These are phyloP conservation scores for Amiota mariae DNA, from an alignment of 2,888 invertebrate genomes.

Conservation along the genomic window DNA sequence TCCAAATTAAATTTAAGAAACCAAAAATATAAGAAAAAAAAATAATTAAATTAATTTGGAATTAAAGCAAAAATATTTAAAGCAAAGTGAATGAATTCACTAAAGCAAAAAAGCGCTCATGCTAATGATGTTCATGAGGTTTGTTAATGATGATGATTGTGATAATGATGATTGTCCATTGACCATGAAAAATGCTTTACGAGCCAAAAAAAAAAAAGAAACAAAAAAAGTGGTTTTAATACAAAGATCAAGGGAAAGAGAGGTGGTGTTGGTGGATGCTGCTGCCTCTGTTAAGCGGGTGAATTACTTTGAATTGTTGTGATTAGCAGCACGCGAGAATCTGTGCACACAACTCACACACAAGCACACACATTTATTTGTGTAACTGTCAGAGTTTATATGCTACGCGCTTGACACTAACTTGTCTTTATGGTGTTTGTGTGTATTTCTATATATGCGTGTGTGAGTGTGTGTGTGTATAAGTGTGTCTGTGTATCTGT, in stretches of 20 bases:
- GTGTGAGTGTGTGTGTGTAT: neutral
- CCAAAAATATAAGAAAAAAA: too few species aligned
- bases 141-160: too few species aligned
- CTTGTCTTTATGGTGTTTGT: neutral
- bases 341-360: too few species aligned
- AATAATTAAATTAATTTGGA: too few species aligned
- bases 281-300: too few species aligned
- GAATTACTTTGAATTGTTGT: constrained; percentile 9
- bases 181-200: constrained; percentile 44
- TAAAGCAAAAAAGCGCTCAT: too few species aligned
- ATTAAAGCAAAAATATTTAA: too few species aligned
- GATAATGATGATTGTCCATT: constrained; percentile 29
- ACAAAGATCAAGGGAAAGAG: too few species aligned
- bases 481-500: neutral
- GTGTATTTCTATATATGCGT: neutral
- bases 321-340: constrained; percentile 41
- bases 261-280: neutral
- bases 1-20: neutral
- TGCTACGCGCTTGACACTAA: too few species aligned
- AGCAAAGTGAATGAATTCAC: neutral
- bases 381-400: neutral
- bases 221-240: too few species aligned
- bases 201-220: neutral
- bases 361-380: constrained; percentile 23
- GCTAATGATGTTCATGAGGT: too few species aligned